Percentiles rank a stretch among this genome's conserved stretches.
Conservation (phyloP, 2,113 vertebrate genomes). For the Xenopus tropicalis region DNA sequence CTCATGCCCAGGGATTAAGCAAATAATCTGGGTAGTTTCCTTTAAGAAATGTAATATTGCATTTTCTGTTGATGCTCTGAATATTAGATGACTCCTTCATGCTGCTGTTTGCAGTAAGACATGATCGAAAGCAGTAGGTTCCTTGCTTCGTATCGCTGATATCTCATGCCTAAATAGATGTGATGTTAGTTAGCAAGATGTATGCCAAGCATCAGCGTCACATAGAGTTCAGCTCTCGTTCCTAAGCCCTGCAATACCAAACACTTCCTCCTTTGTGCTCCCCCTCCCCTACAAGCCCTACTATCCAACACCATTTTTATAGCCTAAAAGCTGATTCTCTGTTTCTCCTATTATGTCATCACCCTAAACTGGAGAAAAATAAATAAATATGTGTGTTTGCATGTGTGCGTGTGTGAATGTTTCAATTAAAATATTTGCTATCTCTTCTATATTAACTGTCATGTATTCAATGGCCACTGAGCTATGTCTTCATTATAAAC, state of each 20-base stretch:
- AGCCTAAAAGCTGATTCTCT: not conserved
- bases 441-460: too few relatives aligned
- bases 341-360: too few relatives aligned
- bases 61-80: not conserved
- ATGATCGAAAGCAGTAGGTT: not conserved
- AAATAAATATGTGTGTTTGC: too few relatives aligned
- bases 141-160: not conserved
- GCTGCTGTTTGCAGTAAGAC: not conserved
- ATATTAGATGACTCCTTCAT: not conserved
- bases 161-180: conserved; percentile 1
- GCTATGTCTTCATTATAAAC: too few relatives aligned
- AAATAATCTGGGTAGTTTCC: not conserved
- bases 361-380: too few relatives aligned
- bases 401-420: too few relatives aligned
- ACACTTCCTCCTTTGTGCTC: conserved; percentile 19
- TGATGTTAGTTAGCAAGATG: conserved; percentile 1
- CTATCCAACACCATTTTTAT: not conserved
- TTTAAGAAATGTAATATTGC: not conserved
- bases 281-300: conserved; percentile 18
- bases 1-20: not conserved
- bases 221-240: not conserved
- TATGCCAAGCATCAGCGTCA: not conserved
- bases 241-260: conserved; percentile 20
- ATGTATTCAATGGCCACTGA: too few relatives aligned
- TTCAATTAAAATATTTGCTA: too few relatives aligned